Evolutionary conservation across 2,113 vertebrate species (phyloP).

Genomic region (Leptosomus discolor): DNA sequence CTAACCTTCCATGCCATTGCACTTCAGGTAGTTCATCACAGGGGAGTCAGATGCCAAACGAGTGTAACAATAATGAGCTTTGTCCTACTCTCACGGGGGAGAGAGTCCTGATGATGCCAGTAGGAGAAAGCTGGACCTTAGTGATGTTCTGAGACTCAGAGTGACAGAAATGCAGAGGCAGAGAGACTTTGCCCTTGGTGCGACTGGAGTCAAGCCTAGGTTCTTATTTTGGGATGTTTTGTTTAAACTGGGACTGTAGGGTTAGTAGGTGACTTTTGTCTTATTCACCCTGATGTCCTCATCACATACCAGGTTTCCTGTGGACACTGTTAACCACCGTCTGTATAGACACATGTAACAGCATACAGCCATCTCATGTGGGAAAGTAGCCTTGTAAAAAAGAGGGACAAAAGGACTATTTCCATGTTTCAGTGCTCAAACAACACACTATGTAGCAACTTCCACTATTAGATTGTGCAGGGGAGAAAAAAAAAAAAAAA

Average conservation of each 20-base stretch:
- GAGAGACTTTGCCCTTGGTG: accelerated
- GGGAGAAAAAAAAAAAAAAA: neutral
- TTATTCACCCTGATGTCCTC: neutral
- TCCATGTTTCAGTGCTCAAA: neutral
- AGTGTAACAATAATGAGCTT: neutral
- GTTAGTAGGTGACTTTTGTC: neutral
- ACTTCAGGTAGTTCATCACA: neutral
- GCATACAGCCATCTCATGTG: neutral
- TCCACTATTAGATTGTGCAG: neutral
- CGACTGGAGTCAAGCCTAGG: neutral
- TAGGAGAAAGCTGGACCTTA: neutral
- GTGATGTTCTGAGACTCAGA: neutral
- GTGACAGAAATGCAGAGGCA: neutral
- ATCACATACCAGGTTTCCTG: neutral
- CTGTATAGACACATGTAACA: neutral
- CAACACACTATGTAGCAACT: neutral
- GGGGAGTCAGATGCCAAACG: accelerated
- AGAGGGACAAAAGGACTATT: neutral
- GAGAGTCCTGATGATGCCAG: neutral
- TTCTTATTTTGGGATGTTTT: neutral
- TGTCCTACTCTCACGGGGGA: neutral
- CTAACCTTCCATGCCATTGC: neutral
- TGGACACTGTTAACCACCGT: neutral
- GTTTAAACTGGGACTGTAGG: neutral
- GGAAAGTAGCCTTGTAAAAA: neutral